phyloP scores from a whole-genome alignment of 2,113 vertebrate species.

The Dipodomys stephensi region DNA sequence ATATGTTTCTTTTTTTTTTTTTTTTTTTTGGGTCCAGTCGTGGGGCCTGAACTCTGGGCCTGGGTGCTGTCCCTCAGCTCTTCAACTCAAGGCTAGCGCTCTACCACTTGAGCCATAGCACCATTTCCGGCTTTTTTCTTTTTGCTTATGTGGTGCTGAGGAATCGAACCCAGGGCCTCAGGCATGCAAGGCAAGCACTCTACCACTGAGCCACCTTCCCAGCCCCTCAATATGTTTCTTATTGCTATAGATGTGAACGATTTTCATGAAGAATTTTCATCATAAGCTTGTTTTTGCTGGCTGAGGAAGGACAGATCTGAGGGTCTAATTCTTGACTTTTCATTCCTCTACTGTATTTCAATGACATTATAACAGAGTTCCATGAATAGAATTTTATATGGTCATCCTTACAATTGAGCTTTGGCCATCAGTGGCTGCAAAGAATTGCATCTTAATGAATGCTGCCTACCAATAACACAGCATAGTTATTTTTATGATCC shows the following conservation, averaged over 20 bases:
- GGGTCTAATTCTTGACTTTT: neutral
- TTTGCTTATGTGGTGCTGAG: too few species aligned
- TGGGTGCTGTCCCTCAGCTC: too few species aligned
- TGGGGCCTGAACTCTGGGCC: too few species aligned
- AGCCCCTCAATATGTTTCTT: constrained; percentile 33
- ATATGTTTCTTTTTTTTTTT: constrained; percentile 17
- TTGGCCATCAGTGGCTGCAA: neutral
- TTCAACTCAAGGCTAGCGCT: too few species aligned
- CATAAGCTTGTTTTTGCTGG: neutral
- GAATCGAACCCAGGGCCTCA: too few species aligned
- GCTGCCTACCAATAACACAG: neutral
- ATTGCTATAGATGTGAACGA: neutral
- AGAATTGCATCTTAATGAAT: neutral
- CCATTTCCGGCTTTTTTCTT: too few species aligned
- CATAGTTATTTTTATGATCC: neutral
- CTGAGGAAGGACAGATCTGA: neutral
- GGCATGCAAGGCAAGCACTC: too few species aligned
- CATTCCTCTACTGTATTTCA: neutral
- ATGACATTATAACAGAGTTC: neutral
- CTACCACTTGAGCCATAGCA: too few species aligned
- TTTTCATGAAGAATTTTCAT: constrained; percentile 1
- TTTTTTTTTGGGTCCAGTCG: too few species aligned
- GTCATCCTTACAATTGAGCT: neutral
- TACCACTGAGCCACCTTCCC: too few species aligned
- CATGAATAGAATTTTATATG: neutral